Evolutionary conservation across 2,888 invertebrate species (phyloP).

Genomic region (Zaprionus lineosus): DNA sequence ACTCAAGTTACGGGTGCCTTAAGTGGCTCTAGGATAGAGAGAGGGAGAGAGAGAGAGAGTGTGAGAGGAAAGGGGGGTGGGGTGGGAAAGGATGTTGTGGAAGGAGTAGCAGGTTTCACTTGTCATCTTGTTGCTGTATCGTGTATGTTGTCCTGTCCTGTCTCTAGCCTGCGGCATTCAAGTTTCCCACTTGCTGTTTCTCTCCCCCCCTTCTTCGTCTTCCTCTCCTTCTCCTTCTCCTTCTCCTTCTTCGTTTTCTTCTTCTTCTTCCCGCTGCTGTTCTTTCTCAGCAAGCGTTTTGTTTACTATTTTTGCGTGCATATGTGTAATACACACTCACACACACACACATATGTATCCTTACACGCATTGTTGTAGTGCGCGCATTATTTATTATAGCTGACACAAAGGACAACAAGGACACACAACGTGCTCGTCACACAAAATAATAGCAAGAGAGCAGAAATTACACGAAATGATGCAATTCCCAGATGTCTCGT

Average conservation of each 20-base stretch:
- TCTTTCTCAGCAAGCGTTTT: slow-evolving; percentile 57
- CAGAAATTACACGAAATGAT: slow-evolving; percentile 61
- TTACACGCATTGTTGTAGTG: slow-evolving; percentile 6
- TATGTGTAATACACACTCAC: slow-evolving; percentile 18
- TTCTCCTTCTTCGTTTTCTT: slow-evolving; percentile 4
- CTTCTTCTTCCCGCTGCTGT: slow-evolving; percentile 46
- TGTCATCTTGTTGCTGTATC: slow-evolving; percentile 44
- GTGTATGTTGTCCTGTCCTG: too few relatives aligned
- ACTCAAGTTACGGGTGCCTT: slow-evolving; percentile 28
- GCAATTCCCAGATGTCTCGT: slow-evolving; percentile 74
- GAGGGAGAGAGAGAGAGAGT: neutral
- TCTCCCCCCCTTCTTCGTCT: neutral
- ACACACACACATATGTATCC: slow-evolving; percentile 15
- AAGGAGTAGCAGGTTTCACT: slow-evolving; percentile 33
- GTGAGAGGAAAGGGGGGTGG: neutral
- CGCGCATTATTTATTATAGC: slow-evolving; percentile 75
- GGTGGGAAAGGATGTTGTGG: neutral
- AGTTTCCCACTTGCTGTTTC: slow-evolving; percentile 2
- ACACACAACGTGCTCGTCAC: slow-evolving; percentile 51
- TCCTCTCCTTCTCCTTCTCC: too few relatives aligned
- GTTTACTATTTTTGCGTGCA: slow-evolving; percentile 55
- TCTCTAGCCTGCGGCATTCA: slow-evolving; percentile 26
- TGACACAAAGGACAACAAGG: slow-evolving; percentile 69
- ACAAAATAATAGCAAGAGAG: slow-evolving; percentile 46
- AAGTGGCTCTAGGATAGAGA: neutral